Evolutionary conservation across 2,113 vertebrate species (phyloP).

Genomic region (Melanocharis versteri): DNA sequence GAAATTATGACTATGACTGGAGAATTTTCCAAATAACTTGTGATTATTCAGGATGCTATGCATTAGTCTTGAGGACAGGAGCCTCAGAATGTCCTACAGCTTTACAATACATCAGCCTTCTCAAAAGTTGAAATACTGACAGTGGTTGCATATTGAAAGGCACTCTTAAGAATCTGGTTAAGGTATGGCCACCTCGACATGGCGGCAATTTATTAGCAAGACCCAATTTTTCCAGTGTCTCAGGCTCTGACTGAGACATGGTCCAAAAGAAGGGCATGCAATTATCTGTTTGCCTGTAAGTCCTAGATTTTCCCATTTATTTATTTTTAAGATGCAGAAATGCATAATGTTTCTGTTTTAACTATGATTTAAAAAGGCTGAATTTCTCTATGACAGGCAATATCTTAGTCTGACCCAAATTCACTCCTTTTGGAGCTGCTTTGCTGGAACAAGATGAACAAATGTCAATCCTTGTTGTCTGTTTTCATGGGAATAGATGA

Average conservation of each 20-base stretch:
- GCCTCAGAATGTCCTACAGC: background rate
- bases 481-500: background rate
- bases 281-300: background rate
- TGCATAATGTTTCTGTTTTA: background rate
- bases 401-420: background rate
- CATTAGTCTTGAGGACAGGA: background rate
- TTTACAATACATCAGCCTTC: background rate
- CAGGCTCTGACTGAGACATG: background rate
- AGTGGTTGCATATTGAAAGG: background rate
- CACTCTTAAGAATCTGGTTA: background rate
- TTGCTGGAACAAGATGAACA: constrained; percentile 1
- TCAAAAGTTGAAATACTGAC: background rate
- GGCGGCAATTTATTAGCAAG: background rate
- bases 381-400: background rate
- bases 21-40: background rate
- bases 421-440: background rate
- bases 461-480: constrained; percentile 19
- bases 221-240: background rate
- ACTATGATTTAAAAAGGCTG: background rate
- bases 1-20: background rate
- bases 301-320: background rate
- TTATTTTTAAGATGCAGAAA: background rate
- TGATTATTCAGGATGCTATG: background rate
- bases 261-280: background rate
- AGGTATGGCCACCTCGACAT: background rate